Base-by-base conservation (phyloP, 2,888 invertebrate species). In the Ophioninae sp. region DNA sequence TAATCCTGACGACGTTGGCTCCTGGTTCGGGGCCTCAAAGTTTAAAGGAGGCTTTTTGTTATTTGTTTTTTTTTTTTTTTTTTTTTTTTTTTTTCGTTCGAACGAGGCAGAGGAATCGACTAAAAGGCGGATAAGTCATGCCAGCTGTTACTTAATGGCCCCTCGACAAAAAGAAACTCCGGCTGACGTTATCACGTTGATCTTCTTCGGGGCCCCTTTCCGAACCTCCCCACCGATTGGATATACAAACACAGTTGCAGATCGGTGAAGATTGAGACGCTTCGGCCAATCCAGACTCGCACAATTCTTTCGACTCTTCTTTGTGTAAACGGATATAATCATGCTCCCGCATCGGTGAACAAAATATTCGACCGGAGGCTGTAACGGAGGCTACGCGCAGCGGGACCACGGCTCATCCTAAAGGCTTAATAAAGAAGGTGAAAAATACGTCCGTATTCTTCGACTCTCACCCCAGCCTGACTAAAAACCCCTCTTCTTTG, bases 101-200 rank as follows among this genome's bases (percentile, higher is more conserved):
- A 10, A 56, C 21, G 10, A 8, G 6, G 68, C 6, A 3, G n/a
- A 30, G 56, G 50, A 57, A 37, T 61, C 20, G 17, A 37, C 79
- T 74, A 74, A 76, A 79, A 61, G 50, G 7, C 73, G 67, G 74
- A 79, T 87, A 88, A 88, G 87, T 87, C 85, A 85, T 85, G 85
- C 87, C 89, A 90, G 89, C 88, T 89, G 89, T 84, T 75, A 67
- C 76, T 87, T 87, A 89, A 89, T 88, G 82, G 81, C 76, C 79
- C 84, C 64, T 21, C 44, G 30, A 87, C 78, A 88, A 89, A 87
- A 89, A 89, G 88, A 30, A 3, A 89, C 86, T 87, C 74, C 83
- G 80, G 84, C 87, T 87, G 88, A 89, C 88, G 89, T 90, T 91
- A 91, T 90, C 90, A 30, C 21, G 61, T 87, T 86, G 89, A 90